Evolutionary conservation across 1,140 invertebrate genomes (phyloP).

Genomic region (Goniozus legneri): DNA sequence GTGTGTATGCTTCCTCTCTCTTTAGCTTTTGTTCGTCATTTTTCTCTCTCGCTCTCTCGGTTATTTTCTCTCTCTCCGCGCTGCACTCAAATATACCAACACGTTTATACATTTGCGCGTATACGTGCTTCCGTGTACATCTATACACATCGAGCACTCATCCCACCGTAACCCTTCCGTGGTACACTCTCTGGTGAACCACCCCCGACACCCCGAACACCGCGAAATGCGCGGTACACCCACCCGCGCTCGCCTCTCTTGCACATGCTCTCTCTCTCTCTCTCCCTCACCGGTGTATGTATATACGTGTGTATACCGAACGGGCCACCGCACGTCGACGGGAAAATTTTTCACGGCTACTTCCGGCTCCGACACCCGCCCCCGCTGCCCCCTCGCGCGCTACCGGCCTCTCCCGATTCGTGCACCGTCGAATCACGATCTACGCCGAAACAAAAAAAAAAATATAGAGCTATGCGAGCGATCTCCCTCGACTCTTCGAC

Average conservation of each 20-base stretch:
- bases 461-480: no score
- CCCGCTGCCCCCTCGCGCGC: constrained; percentile 11
- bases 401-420: constrained; percentile 7
- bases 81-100: constrained; percentile 13
- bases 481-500: no score
- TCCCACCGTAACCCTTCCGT: constrained; percentile 34
- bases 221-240: constrained; percentile 37
- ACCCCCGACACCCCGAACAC: constrained; percentile 50
- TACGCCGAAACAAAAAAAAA: no score
- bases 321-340: constrained; percentile 41
- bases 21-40: no score
- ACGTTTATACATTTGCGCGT: background rate
- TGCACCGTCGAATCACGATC: no score
- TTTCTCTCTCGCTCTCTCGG: constrained; percentile 1
- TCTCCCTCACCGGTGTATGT: no score
- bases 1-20: no score
- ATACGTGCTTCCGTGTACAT: background rate
- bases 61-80: constrained; percentile 4
- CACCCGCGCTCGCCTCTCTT: background rate
- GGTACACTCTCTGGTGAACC: constrained; percentile 51
- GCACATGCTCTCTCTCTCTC: no score
- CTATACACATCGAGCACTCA: constrained; percentile 13
- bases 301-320: no score
- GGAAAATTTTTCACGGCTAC: constrained; percentile 45
- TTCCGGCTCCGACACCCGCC: constrained; percentile 30